These are phyloP conservation scores for Anhinga anhinga DNA, from an alignment of 2,113 vertebrate species.

Conservation along the genomic window DNA sequence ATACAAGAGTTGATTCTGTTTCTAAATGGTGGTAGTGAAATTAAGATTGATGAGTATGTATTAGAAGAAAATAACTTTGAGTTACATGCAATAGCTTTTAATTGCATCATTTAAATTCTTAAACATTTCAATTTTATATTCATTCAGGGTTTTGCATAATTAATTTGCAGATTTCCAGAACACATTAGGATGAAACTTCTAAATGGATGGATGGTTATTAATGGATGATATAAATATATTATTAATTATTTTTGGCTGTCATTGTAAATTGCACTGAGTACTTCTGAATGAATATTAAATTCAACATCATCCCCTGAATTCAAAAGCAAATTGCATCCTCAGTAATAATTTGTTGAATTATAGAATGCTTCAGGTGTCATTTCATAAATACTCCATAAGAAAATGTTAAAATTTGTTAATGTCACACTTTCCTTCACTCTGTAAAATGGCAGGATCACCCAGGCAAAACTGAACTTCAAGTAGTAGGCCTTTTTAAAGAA, in stretches of 20 bases:
- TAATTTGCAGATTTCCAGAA: constrained; percentile 66
- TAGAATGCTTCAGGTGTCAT: neutral
- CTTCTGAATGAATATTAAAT: constrained; percentile 44
- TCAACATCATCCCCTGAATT: neutral
- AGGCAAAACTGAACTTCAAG: neutral
- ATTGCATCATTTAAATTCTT: constrained; percentile 64
- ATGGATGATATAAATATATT: constrained; percentile 68
- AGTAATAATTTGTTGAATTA: neutral
- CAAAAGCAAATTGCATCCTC: neutral
- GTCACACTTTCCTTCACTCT: neutral
- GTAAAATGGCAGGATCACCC: neutral
- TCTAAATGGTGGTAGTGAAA: constrained; percentile 7
- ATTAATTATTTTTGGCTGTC: constrained; percentile 67
- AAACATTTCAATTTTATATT: constrained; percentile 60
- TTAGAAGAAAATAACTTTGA: constrained; percentile 51
- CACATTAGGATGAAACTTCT: constrained; percentile 41
- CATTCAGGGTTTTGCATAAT: constrained; percentile 65
- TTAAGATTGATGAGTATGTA: constrained; percentile 42
- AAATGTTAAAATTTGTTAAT: neutral
- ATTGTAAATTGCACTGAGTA: constrained; percentile 28
- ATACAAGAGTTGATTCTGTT: neutral
- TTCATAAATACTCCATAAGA: neutral
- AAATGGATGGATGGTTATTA: constrained; percentile 63
- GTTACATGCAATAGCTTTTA: constrained; percentile 51
- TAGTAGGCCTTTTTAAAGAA: neutral